Percentiles rank a stretch among this genome's conserved stretches.
These are phyloP conservation scores for Epirrita christyi DNA, from an alignment of 2,888 invertebrate species.

Conservation along the genomic window DNA sequence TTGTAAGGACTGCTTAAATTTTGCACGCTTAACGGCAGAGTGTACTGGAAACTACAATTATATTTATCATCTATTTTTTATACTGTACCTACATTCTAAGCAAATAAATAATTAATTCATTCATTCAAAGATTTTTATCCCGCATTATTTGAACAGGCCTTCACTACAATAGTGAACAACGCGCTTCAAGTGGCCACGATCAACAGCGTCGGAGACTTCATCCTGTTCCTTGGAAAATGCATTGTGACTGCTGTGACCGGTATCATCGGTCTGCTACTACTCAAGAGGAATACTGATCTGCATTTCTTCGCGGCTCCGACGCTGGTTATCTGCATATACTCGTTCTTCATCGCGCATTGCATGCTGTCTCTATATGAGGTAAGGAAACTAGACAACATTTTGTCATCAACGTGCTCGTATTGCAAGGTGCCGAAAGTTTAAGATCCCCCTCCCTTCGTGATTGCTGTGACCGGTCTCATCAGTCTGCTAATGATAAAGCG, in stretches of 20 bases:
- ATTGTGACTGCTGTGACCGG: conserved; percentile 93
- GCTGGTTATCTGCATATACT: conserved; percentile 92
- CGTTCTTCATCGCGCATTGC: conserved; percentile 97
- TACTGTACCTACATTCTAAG: too few species aligned
- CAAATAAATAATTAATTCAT: too few species aligned
- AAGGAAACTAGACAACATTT: conserved; percentile 32
- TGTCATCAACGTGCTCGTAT: too few species aligned
- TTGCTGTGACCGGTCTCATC: too few species aligned
- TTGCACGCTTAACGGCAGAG: too few species aligned
- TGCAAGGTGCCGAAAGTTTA: too few species aligned
- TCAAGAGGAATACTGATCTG: conserved; percentile 89
- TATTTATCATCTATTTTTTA: too few species aligned
- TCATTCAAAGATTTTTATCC: too few species aligned
- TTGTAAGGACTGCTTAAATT: too few species aligned
- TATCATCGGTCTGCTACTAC: conserved; percentile 88
- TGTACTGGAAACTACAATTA: too few species aligned
- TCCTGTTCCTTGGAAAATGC: conserved; percentile 94
- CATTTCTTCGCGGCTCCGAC: conserved; percentile 95
- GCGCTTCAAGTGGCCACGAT: conserved; percentile 95
- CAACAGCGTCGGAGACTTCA: conserved; percentile 96
- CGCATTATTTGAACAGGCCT: conserved; percentile 86
- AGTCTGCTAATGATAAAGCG: too few species aligned
- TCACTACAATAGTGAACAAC: conserved; percentile 92
- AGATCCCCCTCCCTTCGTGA: too few species aligned
- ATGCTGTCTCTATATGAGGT: conserved; percentile 97